Percentiles rank a stretch among this genome's conserved stretches.
Evolutionary conservation across 2,113 vertebrate species (phyloP).

Genomic region (Eulacestoma nigropectus): DNA sequence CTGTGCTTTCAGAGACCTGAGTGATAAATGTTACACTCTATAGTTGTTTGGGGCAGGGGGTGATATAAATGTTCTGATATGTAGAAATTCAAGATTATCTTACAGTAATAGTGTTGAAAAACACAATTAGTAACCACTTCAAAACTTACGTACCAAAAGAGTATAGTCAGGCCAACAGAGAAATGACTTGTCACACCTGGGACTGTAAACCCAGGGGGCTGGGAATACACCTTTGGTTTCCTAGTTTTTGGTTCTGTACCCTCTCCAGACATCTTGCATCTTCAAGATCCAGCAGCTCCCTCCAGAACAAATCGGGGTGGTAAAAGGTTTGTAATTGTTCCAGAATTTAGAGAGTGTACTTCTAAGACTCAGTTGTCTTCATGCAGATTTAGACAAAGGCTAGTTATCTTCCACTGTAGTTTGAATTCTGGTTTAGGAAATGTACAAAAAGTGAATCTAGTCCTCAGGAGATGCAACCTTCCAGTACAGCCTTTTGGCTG

Average conservation of each 20-base stretch:
- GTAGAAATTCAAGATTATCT: neutral
- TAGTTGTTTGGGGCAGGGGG: neutral
- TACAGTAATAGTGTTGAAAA: neutral
- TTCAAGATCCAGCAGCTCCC: neutral
- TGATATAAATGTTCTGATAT: neutral
- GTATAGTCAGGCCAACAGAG: neutral
- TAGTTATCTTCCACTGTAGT: neutral
- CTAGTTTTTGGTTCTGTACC: neutral
- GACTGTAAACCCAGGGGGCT: neutral
- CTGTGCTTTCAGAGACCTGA: neutral
- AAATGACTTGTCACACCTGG: neutral
- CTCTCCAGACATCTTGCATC: neutral
- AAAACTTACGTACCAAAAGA: neutral
- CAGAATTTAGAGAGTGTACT: neutral
- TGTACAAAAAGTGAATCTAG: neutral
- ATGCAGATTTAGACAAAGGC: neutral
- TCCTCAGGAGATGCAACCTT: neutral
- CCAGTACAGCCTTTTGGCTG: neutral
- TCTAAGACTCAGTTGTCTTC: neutral
- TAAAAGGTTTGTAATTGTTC: neutral
- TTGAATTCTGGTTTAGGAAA: neutral
- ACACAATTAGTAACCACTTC: neutral
- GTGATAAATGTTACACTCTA: neutral
- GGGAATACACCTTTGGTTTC: neutral
- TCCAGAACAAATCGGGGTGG: neutral